These are phyloP conservation scores for Arion vulgaris DNA, from an alignment of 1,140 invertebrate genomes.

Conservation along the genomic window DNA sequence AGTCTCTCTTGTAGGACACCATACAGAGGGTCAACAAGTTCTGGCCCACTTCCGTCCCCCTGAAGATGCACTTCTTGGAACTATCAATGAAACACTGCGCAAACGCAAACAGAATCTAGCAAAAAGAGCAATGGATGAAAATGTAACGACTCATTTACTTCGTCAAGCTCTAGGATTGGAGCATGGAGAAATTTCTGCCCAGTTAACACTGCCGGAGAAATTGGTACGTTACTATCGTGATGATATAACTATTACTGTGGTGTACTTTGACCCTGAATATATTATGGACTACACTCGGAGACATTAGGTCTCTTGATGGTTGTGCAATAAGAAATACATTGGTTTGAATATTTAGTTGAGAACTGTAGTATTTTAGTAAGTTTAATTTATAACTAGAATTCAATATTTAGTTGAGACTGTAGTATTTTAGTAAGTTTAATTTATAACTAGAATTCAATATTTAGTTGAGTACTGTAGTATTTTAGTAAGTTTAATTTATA, in stretches of 20 bases:
- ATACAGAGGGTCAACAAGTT: constrained; percentile 89
- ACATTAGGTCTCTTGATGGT: constrained; percentile 40
- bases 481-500: neutral
- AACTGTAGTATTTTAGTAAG: too few relatives aligned
- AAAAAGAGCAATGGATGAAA: constrained; percentile 87
- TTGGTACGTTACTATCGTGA: constrained; percentile 69
- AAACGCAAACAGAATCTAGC: constrained; percentile 62
- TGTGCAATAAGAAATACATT: neutral
- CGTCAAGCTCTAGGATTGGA: constrained; percentile 90
- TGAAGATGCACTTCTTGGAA: constrained; percentile 76
- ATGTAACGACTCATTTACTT: constrained; percentile 94
- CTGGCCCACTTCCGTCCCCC: constrained; percentile 75
- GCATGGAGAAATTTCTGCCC: constrained; percentile 87
- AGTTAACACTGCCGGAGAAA: constrained; percentile 77
- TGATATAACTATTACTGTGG: constrained; percentile 73
- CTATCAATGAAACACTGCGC: constrained; percentile 59
- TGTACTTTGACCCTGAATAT: constrained; percentile 70
- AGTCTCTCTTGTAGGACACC: constrained; percentile 87
- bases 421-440: too few relatives aligned
- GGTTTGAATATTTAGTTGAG: too few relatives aligned
- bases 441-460: neutral
- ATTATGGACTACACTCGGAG: constrained; percentile 46
- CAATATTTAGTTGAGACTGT: too few relatives aligned
- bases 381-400: too few relatives aligned
- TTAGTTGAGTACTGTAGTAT: neutral